These are phyloP conservation scores for Philaethria dido DNA, from an alignment of 2,888 invertebrate genomes.

Conservation along the genomic window DNA sequence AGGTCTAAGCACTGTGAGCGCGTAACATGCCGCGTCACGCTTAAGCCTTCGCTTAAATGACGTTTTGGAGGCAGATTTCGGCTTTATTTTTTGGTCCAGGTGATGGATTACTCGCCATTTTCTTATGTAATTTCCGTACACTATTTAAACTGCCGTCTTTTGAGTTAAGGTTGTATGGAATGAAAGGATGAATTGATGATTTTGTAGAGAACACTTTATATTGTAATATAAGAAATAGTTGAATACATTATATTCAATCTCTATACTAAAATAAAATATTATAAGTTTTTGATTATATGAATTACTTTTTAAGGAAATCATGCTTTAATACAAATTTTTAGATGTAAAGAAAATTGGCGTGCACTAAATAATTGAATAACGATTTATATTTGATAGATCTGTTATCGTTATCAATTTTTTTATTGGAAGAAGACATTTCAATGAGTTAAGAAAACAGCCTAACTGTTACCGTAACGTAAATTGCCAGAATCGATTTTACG, in stretches of 20 bases:
- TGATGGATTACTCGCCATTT: slow-evolving; percentile 79
- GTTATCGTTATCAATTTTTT: slow-evolving; percentile 42
- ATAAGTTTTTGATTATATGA: too few relatives aligned
- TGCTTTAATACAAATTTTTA: too few relatives aligned
- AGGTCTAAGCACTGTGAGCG: slow-evolving; percentile 26
- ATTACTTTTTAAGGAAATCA: too few relatives aligned
- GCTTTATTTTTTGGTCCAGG: slow-evolving; percentile 77
- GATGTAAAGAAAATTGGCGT: background rate
- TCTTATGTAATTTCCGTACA: slow-evolving; percentile 81
- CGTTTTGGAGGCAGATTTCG: slow-evolving; percentile 74
- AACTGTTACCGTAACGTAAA: background rate
- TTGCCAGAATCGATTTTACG: background rate
- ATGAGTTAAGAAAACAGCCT: slow-evolving; percentile 56
- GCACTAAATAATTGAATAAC: background rate
- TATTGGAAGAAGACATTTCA: slow-evolving; percentile 73
- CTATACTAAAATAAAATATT: too few relatives aligned
- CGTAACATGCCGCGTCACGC: slow-evolving; percentile 49
- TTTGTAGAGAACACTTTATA: too few relatives aligned
- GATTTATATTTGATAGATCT: background rate
- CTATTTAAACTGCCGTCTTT: slow-evolving; percentile 61
- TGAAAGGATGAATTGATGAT: background rate
- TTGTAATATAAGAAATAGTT: too few relatives aligned
- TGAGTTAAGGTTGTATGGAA: background rate
- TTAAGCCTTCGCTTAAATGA: slow-evolving; percentile 57
- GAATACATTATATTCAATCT: too few relatives aligned